Base-by-base conservation (phyloP, 1,140 invertebrate species). In the Ganaspis sp. region DNA sequence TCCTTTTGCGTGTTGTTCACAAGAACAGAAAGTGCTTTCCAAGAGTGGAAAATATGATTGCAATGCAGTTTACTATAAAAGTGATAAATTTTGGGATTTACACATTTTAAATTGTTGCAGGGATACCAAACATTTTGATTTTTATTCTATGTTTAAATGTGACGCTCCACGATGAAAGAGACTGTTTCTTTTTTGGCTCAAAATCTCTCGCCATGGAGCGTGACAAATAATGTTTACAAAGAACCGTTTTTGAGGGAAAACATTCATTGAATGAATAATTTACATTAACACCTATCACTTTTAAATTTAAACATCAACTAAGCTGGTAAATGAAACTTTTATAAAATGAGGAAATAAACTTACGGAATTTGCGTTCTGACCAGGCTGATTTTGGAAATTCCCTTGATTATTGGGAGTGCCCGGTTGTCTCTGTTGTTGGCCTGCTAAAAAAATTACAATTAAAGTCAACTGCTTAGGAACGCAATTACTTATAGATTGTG, bases 381-480 rank as follows among this genome's bases (percentile, higher is more conserved):
- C 23, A 2, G 23, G 23, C 29, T 64, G 58, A n/a, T 64, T 64
- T 64, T 64, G 58, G 23, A 64, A 64, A 64, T 64, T 64, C 5
- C 58, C 58, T 26, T 64, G 58, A 9, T 9, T 8, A 29, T 64
- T 64, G 4, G 58, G 58, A 8, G 58, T 64, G 0, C 23, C 23
- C n/a, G 45, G 45, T n/a, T 64, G 58, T 3, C 23, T 12, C 26
- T 29, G 58, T 15, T 64, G 58, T 12, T 64, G 58, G 9, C 58
- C 58, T 64, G 58, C 58, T 64, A 29, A 29, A 49, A 49, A 17
- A 49, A 17, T 49, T 17, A 49, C n/a, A 49, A 17, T 49, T 2
- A 64, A 29, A 64, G 12, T 15, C 21, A 15, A 64, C 21, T 23
- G 54, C 11, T 34, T 34, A 34, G n/a, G n/a, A n/a, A n/a, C n/a